Evolutionary conservation across 2,797 vertebrate genomes (phyloP).

Genomic region (Paguma larvata): DNA sequence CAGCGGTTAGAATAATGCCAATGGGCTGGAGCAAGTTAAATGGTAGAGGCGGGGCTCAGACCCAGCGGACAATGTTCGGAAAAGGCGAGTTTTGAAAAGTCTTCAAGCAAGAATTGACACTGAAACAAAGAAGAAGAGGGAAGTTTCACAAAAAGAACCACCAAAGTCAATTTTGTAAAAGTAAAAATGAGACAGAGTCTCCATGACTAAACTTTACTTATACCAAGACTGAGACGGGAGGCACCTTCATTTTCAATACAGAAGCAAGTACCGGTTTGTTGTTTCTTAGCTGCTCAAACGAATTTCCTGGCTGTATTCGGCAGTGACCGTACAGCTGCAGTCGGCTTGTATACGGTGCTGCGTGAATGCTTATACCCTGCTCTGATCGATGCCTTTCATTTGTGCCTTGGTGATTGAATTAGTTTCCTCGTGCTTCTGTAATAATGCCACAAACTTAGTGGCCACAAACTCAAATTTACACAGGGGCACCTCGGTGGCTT

Average conservation of each 20-base stretch:
- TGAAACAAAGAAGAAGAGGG: slow-evolving; percentile 23
- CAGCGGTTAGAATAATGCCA: neutral
- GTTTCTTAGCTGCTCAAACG: neutral
- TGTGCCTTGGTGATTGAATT: neutral
- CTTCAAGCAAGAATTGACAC: slow-evolving; percentile 49
- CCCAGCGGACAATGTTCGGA: slow-evolving; percentile 57
- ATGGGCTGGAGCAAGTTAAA: neutral
- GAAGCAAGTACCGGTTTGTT: neutral
- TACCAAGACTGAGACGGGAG: slow-evolving; percentile 51
- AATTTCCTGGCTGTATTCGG: neutral
- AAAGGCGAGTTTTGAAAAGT: slow-evolving; percentile 69
- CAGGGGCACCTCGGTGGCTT: too few relatives aligned
- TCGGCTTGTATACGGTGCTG: neutral
- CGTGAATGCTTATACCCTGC: neutral
- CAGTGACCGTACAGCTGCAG: neutral
- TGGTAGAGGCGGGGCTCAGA: slow-evolving; percentile 27
- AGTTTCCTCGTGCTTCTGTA: neutral
- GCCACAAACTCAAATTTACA: too few relatives aligned
- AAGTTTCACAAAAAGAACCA: slow-evolving; percentile 67
- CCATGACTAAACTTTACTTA: slow-evolving; percentile 19
- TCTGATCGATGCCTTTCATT: neutral
- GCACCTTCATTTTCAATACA: neutral
- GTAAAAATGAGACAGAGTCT: slow-evolving; percentile 50
- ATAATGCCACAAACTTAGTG: neutral
- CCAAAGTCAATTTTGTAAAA: slow-evolving; percentile 31